Percentiles rank a stretch among this genome's conserved stretches.
Evolutionary conservation across 2,113 vertebrate genomes (phyloP).

Genomic region (Xenotilapia leptura): DNA sequence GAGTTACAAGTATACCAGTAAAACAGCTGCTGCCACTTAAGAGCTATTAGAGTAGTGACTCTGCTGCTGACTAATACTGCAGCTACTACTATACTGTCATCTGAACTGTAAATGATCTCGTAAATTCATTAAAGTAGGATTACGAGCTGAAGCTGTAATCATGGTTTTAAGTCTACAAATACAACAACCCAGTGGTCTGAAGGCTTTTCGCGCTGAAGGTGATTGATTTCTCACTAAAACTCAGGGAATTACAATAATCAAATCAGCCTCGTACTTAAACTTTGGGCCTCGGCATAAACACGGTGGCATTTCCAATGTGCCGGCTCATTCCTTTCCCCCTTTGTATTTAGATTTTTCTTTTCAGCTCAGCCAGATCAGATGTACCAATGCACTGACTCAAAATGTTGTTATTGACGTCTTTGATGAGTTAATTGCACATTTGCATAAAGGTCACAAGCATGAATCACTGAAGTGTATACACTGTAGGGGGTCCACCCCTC

Average conservation of each 20-base stretch:
- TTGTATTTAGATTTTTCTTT: neutral
- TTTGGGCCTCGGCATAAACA: neutral
- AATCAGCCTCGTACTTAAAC: neutral
- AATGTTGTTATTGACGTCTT: constrained; percentile 30
- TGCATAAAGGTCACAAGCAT: constrained; percentile 26
- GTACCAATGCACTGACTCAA: neutral
- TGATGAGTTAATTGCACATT: constrained; percentile 34
- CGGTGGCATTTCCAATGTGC: neutral
- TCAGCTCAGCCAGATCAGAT: neutral
- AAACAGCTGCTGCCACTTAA: neutral
- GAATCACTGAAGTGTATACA: constrained; percentile 18
- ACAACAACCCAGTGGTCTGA: neutral
- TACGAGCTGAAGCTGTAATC: neutral
- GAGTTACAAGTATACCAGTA: neutral
- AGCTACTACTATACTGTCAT: neutral
- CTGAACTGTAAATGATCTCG: neutral
- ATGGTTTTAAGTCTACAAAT: neutral
- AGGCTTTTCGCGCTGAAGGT: neutral
- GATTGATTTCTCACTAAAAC: neutral
- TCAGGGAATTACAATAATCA: neutral
- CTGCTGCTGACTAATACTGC: neutral
- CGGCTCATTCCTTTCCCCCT: neutral
- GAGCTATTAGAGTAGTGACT: neutral
- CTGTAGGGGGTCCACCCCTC: neutral
- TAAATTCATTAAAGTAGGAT: neutral